phyloP scores from a whole-genome alignment of 2,113 vertebrate genomes.

The Xenopus tropicalis region DNA sequence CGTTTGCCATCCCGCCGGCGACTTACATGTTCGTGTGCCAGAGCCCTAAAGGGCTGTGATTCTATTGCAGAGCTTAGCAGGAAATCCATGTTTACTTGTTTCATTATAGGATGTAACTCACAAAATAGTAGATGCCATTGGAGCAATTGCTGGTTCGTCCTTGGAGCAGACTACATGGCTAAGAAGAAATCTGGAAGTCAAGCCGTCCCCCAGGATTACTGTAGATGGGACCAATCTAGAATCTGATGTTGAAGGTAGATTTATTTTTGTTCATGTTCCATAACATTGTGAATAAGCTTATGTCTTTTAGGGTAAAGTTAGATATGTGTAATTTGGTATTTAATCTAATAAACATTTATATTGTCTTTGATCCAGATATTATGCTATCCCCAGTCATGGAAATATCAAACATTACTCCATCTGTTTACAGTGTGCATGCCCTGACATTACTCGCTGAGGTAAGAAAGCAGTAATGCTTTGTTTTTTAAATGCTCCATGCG shows the following conservation, averaged over 20 bases:
- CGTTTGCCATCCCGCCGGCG: too few species aligned
- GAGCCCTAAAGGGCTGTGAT: too few species aligned
- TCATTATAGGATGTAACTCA: constrained; percentile 88
- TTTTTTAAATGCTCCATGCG: too few species aligned
- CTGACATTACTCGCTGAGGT: constrained; percentile 94
- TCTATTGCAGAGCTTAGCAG: too few species aligned
- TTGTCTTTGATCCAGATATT: constrained; percentile 52
- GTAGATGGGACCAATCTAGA: constrained; percentile 88
- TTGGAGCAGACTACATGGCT: constrained; percentile 97
- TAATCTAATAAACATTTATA: neutral
- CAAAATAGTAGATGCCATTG: constrained; percentile 95
- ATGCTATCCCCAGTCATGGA: constrained; percentile 92
- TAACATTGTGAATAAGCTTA: too few species aligned
- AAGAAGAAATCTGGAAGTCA: constrained; percentile 93
- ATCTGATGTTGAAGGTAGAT: constrained; percentile 87
- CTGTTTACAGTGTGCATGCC: constrained; percentile 95
- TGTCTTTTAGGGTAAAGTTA: too few species aligned
- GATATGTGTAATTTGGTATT: neutral
- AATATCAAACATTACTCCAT: constrained; percentile 91
- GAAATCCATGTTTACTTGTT: too few species aligned
- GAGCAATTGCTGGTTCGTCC: constrained; percentile 91
- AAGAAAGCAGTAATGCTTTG: constrained; percentile 49
- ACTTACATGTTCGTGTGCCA: too few species aligned
- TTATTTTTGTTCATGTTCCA: neutral
- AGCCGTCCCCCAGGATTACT: constrained; percentile 91